A percentile compares a stretch with the other conserved stretches of the same genome.
These are phyloP conservation scores for Rhinoraja longicauda DNA, from an alignment of 2,797 vertebrate genomes.

Conservation along the genomic window DNA sequence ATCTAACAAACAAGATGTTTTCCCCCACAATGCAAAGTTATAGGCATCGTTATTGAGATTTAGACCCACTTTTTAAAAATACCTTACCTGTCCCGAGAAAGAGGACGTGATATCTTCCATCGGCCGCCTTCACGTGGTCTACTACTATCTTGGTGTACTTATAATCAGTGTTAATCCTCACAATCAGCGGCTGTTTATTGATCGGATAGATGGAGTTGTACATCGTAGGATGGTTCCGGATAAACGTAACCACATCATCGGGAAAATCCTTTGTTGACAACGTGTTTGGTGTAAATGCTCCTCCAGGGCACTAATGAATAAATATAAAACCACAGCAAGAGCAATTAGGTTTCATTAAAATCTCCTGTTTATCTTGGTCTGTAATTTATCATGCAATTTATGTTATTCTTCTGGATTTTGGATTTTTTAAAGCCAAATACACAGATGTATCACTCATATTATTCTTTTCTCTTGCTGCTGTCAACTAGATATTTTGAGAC, in stretches of 20 bases:
- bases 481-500: not conserved
- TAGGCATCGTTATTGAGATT: not conserved
- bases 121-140: conserved; percentile 84
- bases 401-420: not conserved
- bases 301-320: conserved; percentile 78
- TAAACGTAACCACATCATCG: conserved; percentile 92
- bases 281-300: conserved; percentile 89
- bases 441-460: not conserved
- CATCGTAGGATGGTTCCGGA: conserved; percentile 92
- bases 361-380: not conserved
- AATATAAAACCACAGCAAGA: not conserved
- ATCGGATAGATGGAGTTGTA: conserved; percentile 88
- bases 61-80: not conserved
- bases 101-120: conserved; percentile 87
- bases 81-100: conserved; percentile 88
- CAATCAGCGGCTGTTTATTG: conserved; percentile 79
- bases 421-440: not conserved
- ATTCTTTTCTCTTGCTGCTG: not conserved
- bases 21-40: not conserved
- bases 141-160: conserved; percentile 90
- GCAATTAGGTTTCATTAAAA: not conserved
- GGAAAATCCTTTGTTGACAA: conserved; percentile 90
- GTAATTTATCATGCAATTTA: not conserved
- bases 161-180: conserved; percentile 81
- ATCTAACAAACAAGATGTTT: not conserved